Conservation (phyloP, 2,797 vertebrate genomes). For the Merluccius polli region DNA sequence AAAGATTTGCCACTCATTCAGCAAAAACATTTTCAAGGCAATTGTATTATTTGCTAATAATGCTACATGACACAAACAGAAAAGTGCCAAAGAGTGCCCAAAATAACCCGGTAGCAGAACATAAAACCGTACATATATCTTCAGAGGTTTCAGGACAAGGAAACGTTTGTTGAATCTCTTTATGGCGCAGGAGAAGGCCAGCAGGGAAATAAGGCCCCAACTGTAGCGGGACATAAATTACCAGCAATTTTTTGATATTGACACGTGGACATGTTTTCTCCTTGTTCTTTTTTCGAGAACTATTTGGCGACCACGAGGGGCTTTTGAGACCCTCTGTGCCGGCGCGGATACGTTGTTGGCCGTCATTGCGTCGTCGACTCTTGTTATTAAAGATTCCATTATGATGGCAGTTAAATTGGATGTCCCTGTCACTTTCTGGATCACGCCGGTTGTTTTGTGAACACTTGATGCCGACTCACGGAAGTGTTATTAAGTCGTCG, state of each 20-base stretch:
- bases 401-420: constrained; percentile 80
- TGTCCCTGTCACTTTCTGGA: constrained; percentile 70
- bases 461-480: constrained; percentile 65
- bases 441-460: constrained; percentile 74
- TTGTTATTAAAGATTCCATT: constrained; percentile 83
- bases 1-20: too few species aligned
- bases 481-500: constrained; percentile 71
- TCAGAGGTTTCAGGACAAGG: not conserved
- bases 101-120: not conserved
- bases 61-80: not conserved
- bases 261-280: constrained; percentile 61
- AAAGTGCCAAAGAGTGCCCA: not conserved
- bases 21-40: too few species aligned
- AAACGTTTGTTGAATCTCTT: not conserved
- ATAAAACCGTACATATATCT: not conserved
- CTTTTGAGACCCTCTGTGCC: constrained; percentile 62
- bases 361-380: constrained; percentile 62
- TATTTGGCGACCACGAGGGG: constrained; percentile 64
- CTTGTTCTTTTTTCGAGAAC: constrained; percentile 48
- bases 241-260: constrained; percentile 50
- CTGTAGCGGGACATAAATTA: not conserved
- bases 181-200: not conserved
- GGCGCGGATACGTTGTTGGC: constrained; percentile 60
- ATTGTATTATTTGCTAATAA: not conserved
- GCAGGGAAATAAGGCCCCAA: not conserved